phyloP scores from a whole-genome alignment of 1,140 invertebrate genomes.

The Panulirus ornatus region DNA sequence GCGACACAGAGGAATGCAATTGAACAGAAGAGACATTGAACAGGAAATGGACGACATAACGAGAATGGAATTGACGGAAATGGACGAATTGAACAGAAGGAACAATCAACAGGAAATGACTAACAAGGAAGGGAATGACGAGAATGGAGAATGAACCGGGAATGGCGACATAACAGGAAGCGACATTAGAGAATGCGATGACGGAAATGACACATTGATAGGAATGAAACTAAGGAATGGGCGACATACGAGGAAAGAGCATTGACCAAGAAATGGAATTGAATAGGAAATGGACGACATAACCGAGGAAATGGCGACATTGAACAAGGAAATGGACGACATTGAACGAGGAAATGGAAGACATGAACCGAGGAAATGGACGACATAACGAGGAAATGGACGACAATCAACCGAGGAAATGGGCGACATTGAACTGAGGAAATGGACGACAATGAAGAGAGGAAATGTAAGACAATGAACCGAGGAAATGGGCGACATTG shows the following conservation, averaged over 20 bases:
- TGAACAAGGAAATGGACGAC: no score
- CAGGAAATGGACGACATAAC: not conserved
- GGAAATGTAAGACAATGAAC: no score
- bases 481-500: no score
- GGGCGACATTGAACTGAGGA: no score
- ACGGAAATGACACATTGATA: not conserved
- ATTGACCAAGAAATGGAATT: not conserved
- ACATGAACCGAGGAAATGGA: no score
- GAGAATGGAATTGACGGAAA: not conserved
- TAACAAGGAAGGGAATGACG: not conserved
- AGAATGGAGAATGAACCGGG: not conserved
- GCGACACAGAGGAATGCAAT: no score
- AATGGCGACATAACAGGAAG: not conserved
- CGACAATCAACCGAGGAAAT: no score
- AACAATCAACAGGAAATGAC: not conserved
- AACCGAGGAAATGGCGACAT: no score
- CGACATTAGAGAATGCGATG: not conserved
- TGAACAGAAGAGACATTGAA: no score
- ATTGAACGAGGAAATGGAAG: no score
- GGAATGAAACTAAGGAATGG: not conserved
- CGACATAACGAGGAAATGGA: no score
- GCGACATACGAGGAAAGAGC: not conserved
- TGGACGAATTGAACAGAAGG: not conserved
- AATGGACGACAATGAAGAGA: no score
- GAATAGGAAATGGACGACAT: not conserved